Evolutionary conservation across 2,113 vertebrate species (phyloP).

Genomic region (Pteruthius melanotis): DNA sequence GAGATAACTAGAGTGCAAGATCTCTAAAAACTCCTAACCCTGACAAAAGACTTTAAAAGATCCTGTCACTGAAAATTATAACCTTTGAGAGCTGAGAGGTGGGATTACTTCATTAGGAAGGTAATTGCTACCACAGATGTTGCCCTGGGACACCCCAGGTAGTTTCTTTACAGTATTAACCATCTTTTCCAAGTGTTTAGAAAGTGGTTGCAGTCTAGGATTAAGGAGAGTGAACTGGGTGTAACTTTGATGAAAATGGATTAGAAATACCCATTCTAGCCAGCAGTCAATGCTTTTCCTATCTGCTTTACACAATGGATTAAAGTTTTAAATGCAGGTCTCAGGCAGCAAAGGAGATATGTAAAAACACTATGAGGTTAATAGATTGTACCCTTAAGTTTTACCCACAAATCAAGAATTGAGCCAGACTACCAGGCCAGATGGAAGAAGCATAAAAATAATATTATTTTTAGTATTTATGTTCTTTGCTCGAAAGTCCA

Average conservation of each 20-base stretch:
- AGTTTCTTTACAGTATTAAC: not conserved
- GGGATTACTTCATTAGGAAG: not conserved
- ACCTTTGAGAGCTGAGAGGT: not conserved
- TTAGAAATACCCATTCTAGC: not conserved
- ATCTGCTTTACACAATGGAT: not conserved
- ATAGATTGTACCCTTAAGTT: not conserved
- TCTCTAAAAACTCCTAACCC: not conserved
- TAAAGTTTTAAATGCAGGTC: not conserved
- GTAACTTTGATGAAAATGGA: not conserved
- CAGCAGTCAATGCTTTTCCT: not conserved
- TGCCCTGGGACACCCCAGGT: not conserved
- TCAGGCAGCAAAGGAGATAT: not conserved
- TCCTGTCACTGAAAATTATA: not conserved
- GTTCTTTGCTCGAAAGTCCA: not conserved
- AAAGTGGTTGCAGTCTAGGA: not conserved
- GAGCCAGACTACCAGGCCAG: not conserved
- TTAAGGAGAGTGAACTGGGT: not conserved
- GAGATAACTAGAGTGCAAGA: not conserved
- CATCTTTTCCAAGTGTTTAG: not conserved
- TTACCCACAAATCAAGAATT: not conserved
- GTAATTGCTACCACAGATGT: not conserved
- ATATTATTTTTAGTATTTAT: not conserved
- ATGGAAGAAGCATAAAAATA: not conserved
- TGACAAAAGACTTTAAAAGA: not conserved
- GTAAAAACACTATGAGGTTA: not conserved